Base-by-base conservation (phyloP, 2,113 vertebrate species). In the Herpetotheres cachinnans region DNA sequence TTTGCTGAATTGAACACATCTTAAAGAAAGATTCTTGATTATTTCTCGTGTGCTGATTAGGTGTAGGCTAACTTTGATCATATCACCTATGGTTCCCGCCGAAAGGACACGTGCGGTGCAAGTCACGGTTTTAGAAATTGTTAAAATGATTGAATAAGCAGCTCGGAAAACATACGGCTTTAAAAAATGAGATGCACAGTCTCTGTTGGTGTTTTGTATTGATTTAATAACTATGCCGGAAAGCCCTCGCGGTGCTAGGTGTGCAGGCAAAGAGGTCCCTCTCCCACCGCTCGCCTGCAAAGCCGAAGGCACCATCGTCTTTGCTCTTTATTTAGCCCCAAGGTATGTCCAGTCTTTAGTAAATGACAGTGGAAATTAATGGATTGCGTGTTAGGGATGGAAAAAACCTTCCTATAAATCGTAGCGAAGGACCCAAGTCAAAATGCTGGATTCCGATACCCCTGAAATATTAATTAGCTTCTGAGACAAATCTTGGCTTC, bases 11-110 rank as follows among this genome's bases (percentile, higher is more conserved):
- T 95, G 89, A 97, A 95, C 95, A 97, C 91, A 3, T 97, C 91
- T 97, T 97, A 95, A 95, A 97, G 94, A 95, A 94, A 78, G 42
- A 87, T 70, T 85, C 84, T 82, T 90, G 93, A 96, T 96, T 96
- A 93, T 74, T 92, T 88, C 72, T 94, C 1, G 3, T 0, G 0
- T 0, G 4, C 84, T 97, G 95, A 95, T 97, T 97, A 97, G 91
- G 97, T 97, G 95, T 40, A 49, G 93, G 84, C 74, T 88, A 94
- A 91, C 94, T 97, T 97, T 96, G 97, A 95, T 97, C 96, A 81
- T 3, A 86, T 85, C 95, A 92, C 90, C 96, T 72, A 84, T 1
- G 52, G 93, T 79, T 97, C 94, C 47, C 89, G 73, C 76, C 1
- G 32, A 95, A 92, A 80, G 82, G 93, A 89, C 93, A 76, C 29